Conservation (phyloP, 2,797 vertebrate species). For the Sebastiscus tertius region DNA sequence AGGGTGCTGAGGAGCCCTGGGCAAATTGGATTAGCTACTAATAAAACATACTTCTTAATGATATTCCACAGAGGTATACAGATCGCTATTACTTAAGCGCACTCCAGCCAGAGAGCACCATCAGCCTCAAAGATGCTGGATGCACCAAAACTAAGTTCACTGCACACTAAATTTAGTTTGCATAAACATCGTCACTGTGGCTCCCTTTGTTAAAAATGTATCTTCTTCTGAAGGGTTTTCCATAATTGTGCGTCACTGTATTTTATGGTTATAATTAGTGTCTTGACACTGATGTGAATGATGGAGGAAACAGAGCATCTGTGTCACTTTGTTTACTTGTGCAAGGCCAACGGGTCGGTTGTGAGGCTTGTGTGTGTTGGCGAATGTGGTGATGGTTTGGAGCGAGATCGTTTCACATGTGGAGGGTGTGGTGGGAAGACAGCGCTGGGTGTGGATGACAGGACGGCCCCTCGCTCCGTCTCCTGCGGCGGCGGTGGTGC, state of each 20-base stretch:
- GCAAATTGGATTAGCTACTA: constrained; percentile 79
- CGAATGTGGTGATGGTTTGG: constrained; percentile 63
- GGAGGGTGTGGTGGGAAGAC: constrained; percentile 79
- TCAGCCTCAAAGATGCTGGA: constrained; percentile 65
- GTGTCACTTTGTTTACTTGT: constrained; percentile 77
- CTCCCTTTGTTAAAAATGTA: constrained; percentile 69
- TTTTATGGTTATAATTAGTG: constrained; percentile 76
- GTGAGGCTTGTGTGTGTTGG: constrained; percentile 66
- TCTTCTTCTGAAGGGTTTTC: constrained; percentile 49
- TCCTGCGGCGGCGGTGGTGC: constrained; percentile 59
- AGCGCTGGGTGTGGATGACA: constrained; percentile 70
- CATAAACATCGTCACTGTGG: constrained; percentile 58
- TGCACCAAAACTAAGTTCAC: constrained; percentile 67
- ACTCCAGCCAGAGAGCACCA: constrained; percentile 59
- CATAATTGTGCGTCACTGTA: constrained; percentile 65
- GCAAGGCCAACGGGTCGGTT: constrained; percentile 59
- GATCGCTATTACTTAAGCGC: constrained; percentile 64
- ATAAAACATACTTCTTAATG: constrained; percentile 82
- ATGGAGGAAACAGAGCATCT: constrained; percentile 67
- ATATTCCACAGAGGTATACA: constrained; percentile 74
- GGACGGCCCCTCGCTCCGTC: constrained; percentile 54
- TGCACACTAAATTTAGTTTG: constrained; percentile 63
- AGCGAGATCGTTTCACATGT: constrained; percentile 74
- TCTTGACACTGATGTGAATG: constrained; percentile 65
- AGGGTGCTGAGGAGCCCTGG: constrained; percentile 76